Percentiles rank a stretch among this genome's conserved stretches.
Conservation (phyloP, 2,888 invertebrate genomes). For the Hymenopus coronatus region DNA sequence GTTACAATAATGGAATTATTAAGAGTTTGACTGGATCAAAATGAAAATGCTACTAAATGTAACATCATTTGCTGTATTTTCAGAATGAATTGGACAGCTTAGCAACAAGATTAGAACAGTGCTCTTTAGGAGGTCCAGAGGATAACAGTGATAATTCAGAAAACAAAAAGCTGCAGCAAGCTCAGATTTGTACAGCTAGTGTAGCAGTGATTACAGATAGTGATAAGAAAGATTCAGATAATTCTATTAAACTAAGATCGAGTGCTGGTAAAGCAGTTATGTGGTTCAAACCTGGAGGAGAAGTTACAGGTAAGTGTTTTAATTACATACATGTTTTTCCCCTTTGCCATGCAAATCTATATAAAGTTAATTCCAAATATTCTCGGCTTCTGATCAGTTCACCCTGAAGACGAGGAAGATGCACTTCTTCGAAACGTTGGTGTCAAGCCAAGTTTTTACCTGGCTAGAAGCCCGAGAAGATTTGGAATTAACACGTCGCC, state of each 20-base stretch:
- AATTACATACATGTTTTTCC: background rate
- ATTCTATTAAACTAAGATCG: background rate
- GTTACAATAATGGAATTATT: no score
- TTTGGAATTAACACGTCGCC: no score
- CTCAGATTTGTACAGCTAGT: slow-evolving; percentile 24
- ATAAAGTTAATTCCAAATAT: no score
- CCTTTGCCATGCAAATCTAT: no score
- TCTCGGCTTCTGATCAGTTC: no score
- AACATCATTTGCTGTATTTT: background rate
- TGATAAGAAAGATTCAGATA: background rate
- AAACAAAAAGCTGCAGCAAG: background rate
- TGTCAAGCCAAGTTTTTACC: no score
- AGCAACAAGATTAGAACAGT: slow-evolving; percentile 21
- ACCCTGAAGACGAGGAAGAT: no score
- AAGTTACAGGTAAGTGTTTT: slow-evolving; percentile 13
- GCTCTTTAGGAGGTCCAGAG: background rate
- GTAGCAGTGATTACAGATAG: slow-evolving; percentile 19
- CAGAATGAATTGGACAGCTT: slow-evolving; percentile 28
- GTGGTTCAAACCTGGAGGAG: background rate
- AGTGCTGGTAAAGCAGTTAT: slow-evolving; percentile 1
- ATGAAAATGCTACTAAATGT: no score
- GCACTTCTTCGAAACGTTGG: no score
- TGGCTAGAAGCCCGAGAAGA: no score
- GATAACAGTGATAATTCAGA: background rate
- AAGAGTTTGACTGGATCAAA: no score